Evolutionary conservation across 2,797 vertebrate genomes (phyloP).

Genomic region (Toxotes lorentzi): DNA sequence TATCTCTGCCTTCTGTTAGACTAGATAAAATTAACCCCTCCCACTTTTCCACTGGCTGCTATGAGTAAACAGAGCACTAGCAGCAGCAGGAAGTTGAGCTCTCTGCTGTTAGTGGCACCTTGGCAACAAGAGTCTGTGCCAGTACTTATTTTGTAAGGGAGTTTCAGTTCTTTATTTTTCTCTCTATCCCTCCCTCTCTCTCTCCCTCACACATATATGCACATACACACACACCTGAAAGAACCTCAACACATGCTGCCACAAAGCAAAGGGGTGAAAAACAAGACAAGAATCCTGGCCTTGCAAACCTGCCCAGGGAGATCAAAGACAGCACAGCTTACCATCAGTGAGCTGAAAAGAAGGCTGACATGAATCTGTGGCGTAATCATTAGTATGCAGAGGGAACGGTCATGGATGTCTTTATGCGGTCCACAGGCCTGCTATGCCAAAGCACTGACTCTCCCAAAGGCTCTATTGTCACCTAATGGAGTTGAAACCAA

Average conservation of each 20-base stretch:
- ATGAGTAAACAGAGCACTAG: conserved; percentile 52
- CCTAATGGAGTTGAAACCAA: conserved; percentile 81
- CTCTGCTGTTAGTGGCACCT: conserved; percentile 42
- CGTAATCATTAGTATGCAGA: conserved; percentile 81
- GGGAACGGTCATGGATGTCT: conserved; percentile 65
- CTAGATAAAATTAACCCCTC: background rate
- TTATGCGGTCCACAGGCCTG: conserved; percentile 71
- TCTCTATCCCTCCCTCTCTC: background rate
- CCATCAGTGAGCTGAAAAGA: conserved; percentile 57
- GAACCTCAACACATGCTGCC: conserved; percentile 41
- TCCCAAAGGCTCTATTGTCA: conserved; percentile 79
- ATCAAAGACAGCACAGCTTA: conserved; percentile 69
- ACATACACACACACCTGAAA: conserved; percentile 33
- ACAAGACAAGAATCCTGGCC: conserved; percentile 47
- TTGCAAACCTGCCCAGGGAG: conserved; percentile 61
- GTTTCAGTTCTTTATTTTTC: conserved; percentile 26
- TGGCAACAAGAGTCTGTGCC: conserved; percentile 43
- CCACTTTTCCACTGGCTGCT: conserved; percentile 36
- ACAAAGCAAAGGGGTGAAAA: conserved; percentile 42
- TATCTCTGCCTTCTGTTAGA: background rate
- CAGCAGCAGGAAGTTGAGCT: conserved; percentile 47
- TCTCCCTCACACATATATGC: background rate
- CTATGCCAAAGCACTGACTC: conserved; percentile 72
- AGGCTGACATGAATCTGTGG: conserved; percentile 66
- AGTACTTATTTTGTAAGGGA: conserved; percentile 29